Percentiles rank a stretch among this genome's conserved stretches.
Conservation (phyloP, 2,888 invertebrate species). For the Acronicta alni region DNA sequence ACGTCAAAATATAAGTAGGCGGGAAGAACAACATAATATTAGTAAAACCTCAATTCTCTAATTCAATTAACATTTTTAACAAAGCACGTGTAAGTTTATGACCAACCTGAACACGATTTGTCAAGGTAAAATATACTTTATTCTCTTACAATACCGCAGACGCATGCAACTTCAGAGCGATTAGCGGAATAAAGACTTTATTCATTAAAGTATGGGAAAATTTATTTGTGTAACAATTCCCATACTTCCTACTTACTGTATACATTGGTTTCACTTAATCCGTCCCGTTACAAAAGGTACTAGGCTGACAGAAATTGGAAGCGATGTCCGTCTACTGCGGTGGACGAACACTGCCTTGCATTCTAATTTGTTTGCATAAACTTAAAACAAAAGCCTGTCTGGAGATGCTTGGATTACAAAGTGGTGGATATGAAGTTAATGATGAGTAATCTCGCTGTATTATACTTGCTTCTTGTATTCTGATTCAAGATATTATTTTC, state of each 20-base stretch:
- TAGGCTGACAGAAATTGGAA: constrained; percentile 72
- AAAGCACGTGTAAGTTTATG: constrained; percentile 53
- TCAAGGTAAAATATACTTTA: constrained; percentile 1
- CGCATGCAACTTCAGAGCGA: neutral
- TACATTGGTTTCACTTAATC: constrained; percentile 75
- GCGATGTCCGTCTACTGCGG: constrained; percentile 54
- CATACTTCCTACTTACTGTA: constrained; percentile 14
- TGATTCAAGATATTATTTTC: too few relatives aligned
- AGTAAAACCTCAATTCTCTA: constrained; percentile 64
- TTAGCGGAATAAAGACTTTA: constrained; percentile 42
- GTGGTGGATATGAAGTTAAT: constrained; percentile 44
- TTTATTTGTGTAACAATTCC: constrained; percentile 2
- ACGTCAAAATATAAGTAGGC: constrained; percentile 52
- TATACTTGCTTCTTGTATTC: too few relatives aligned
- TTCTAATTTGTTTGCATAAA: constrained; percentile 76
- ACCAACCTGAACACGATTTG: neutral
- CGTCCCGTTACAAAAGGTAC: constrained; percentile 76
- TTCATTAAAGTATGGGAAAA: constrained; percentile 64
- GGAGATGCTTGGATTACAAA: constrained; percentile 41
- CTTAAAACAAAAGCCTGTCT: constrained; percentile 74
- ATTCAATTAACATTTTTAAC: constrained; percentile 74
- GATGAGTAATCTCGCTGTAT: too few relatives aligned
- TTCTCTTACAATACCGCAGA: neutral
- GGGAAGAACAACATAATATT: constrained; percentile 52
- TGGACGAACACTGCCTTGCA: constrained; percentile 62